Base-by-base conservation (phyloP, 2,113 vertebrate genomes). In the Oenanthe melanoleuca region DNA sequence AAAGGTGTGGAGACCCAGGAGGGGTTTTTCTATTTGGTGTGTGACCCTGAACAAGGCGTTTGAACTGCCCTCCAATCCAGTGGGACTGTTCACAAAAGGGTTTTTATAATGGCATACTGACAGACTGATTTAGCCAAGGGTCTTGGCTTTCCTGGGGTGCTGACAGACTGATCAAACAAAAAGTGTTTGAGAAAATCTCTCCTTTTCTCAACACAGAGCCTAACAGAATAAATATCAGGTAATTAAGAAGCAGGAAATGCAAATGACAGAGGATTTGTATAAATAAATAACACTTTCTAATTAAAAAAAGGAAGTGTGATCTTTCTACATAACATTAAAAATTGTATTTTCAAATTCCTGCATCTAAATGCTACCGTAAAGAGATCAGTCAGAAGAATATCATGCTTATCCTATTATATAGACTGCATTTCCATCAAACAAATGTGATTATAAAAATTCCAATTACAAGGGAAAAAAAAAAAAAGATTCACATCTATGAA, bases 41-140 rank as follows among this genome's bases (percentile, higher is more conserved):
- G 37, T 23, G 31, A 28, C 31, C 31, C 31, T 17, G 11, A 38
- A 9, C 28, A 45, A 59, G 38, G 24, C 23, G 24, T 19, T n/a
- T 28, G 53, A 81, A 29, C 11, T 0, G 0, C 19, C 10, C 28
- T 74, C 12, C 3, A 10, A 25, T 8, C 16, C 19, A 52, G 33
- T 38, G 45, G 28, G 20, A 31, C 25, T 34, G 20, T 17, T 80
- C 14, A n/a, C 7, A 13, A 53, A 21, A 38, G 23, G 23, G 14
- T 14, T 15, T 16, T 8, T 28, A 24, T 53, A 59, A 45, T 11
- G 20, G 38, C 4, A 66, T 28, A 24, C 28, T 59, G 86, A 29
- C 28, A 74, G 60, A 8, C 16, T 53, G 23, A 23, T 38, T 2
- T 2, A 20, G n/a, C 13, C 53, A 74, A 34, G 38, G 20, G 13